Base-by-base conservation (phyloP, 1,140 invertebrate species). In the Lerema accius region DNA sequence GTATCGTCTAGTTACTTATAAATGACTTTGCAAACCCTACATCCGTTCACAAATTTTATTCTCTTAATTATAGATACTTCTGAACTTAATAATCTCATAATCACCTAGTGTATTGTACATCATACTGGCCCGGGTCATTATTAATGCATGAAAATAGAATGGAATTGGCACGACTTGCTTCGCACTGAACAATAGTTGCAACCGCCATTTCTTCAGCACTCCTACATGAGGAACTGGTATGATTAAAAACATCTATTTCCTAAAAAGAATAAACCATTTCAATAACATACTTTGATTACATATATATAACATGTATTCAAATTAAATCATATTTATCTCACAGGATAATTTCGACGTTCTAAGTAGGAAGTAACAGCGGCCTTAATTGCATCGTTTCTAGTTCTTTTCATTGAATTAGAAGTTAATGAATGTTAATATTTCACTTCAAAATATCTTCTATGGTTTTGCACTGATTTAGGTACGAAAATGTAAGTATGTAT, bases 111-210 rank as follows among this genome's bases (percentile, higher is more conserved):
- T 93, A 93, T 67, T 93, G 93, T 67, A 91, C 83, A 63, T 93
- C 93, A 53, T 93, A 92, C 56, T 92, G 92, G 7, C 86, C 84
- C 9, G 92, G 90, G 73, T 93, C 92, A 69, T 93, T 93, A 58
- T 92, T 93, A 2, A 93, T 92, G 49, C 91, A 92, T 4, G 91
- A 92, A 74, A 91, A 92, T 32, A 92, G 71, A 55, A 92, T 90
- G 26, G 91, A 91, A 71, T 92, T 92, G 4, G 88, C 76, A 9
- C 90, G 80, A 76, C 90, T 91, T 5, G 91, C 77, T 72, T 91
- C 91, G 74, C 87, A 89, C 61, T 92, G 87, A 19, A 92, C 83
- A 61, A 92, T 90, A 23, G 89, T 91, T 5, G 89, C 80, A 1
- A 91, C 84, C 48, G 90, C 90, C 90, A 92, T 91, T 78, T 92